phyloP scores from a whole-genome alignment of 2,888 invertebrate genomes.

The Podotricha telesiphe region DNA sequence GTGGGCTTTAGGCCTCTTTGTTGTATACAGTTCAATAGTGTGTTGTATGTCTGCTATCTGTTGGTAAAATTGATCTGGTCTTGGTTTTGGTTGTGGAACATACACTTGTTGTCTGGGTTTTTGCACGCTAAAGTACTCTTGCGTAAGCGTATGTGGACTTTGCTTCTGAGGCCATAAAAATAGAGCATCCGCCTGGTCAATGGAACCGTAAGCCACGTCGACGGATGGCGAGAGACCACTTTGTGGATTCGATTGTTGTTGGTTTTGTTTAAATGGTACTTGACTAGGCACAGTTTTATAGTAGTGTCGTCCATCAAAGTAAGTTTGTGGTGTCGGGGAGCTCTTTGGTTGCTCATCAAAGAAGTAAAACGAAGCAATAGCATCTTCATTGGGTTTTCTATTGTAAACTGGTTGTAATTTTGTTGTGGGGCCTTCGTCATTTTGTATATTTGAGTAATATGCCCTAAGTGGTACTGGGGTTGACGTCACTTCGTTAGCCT shows the following conservation, averaged over 20 bases:
- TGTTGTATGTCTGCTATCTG: constrained; percentile 87
- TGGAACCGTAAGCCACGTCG: constrained; percentile 74
- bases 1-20: constrained; percentile 80
- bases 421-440: constrained; percentile 80
- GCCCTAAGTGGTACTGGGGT: constrained; percentile 85
- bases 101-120: constrained; percentile 73
- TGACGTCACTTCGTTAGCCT: constrained; percentile 77
- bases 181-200: constrained; percentile 75
- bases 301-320: constrained; percentile 75
- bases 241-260: constrained; percentile 56
- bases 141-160: constrained; percentile 77
- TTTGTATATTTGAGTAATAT: constrained; percentile 84
- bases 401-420: constrained; percentile 79
- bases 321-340: constrained; percentile 82
- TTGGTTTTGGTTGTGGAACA: constrained; percentile 68
- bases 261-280: constrained; percentile 60
- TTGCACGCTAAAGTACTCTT: constrained; percentile 81
- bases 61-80: constrained; percentile 84
- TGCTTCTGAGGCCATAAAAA: constrained; percentile 81
- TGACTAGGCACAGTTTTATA: constrained; percentile 69
- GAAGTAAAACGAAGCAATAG: constrained; percentile 86
- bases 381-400: constrained; percentile 72
- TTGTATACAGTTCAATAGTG: constrained; percentile 85
- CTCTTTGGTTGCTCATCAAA: constrained; percentile 86
- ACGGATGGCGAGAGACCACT: constrained; percentile 67